Conservation (phyloP, 2,113 vertebrate species). For the Megaceryle maxima region DNA sequence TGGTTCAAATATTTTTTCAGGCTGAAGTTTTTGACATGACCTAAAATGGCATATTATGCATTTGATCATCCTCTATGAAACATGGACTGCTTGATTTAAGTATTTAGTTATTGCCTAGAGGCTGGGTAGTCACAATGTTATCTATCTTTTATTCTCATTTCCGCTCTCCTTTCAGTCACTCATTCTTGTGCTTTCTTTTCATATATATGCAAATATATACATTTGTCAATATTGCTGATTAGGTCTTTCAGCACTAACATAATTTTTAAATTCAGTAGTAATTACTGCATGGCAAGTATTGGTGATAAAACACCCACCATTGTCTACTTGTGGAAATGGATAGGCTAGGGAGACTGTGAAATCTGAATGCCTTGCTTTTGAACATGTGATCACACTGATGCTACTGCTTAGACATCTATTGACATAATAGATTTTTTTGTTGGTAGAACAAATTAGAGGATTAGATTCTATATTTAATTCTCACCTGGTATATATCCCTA, state of each 20-base stretch:
- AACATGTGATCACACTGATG: fast-evolving
- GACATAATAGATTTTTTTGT: neutral
- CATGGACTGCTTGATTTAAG: neutral
- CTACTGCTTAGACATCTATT: neutral
- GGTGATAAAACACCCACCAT: neutral
- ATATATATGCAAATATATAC: neutral
- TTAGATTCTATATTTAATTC: neutral
- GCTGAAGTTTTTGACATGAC: neutral
- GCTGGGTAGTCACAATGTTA: neutral
- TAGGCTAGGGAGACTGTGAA: neutral
- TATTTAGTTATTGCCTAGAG: neutral
- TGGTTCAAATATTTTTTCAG: neutral
- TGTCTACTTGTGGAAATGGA: neutral
- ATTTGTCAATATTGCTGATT: neutral
- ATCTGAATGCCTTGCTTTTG: neutral
- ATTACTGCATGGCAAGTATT: neutral
- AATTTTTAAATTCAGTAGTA: neutral
- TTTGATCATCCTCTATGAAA: neutral
- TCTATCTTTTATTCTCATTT: neutral
- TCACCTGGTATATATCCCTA: neutral
- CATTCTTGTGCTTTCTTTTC: neutral
- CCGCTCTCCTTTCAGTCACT: neutral
- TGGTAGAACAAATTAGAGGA: neutral
- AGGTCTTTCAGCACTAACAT: neutral
- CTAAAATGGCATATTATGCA: slow-evolving; percentile 19